Conservation (phyloP, 2,113 vertebrate genomes). For the Phainopepla nitens region DNA sequence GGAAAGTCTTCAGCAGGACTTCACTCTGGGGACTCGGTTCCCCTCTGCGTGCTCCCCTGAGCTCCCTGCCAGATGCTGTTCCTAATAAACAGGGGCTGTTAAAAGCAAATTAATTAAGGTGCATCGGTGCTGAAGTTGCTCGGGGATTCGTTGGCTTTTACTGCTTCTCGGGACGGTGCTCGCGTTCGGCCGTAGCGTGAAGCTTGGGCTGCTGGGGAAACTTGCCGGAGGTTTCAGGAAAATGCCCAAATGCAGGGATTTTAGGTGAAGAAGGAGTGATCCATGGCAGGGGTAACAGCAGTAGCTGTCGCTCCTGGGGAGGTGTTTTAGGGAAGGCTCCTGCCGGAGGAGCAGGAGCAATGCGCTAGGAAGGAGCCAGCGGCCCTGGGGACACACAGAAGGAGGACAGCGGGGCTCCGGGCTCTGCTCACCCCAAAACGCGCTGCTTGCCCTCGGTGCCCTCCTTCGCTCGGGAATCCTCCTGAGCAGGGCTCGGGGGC, state of each 20-base stretch:
- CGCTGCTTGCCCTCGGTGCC: background rate
- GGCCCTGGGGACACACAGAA: accelerated
- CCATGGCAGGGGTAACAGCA: background rate
- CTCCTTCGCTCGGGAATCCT: background rate
- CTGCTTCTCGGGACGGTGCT: background rate
- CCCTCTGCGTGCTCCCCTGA: background rate
- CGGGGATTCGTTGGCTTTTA: background rate
- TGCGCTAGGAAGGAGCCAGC: background rate
- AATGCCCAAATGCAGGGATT: background rate
- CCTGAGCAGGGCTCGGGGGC: background rate
- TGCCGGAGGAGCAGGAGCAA: background rate
- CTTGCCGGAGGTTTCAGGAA: background rate
- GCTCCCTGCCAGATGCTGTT: background rate
- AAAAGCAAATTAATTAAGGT: constrained; percentile 12
- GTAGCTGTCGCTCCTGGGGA: background rate
- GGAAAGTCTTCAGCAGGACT: background rate
- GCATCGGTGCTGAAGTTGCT: background rate
- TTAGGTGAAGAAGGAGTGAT: background rate
- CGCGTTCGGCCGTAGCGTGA: accelerated
- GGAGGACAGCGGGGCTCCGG: background rate
- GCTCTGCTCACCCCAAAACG: background rate
- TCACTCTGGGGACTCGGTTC: background rate
- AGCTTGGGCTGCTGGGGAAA: background rate
- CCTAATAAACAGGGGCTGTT: background rate
- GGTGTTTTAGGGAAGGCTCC: background rate